Percentiles rank a stretch among this genome's conserved stretches.
These are phyloP conservation scores for Chroicocephalus ridibundus DNA, from an alignment of 2,113 vertebrate species.

Conservation along the genomic window DNA sequence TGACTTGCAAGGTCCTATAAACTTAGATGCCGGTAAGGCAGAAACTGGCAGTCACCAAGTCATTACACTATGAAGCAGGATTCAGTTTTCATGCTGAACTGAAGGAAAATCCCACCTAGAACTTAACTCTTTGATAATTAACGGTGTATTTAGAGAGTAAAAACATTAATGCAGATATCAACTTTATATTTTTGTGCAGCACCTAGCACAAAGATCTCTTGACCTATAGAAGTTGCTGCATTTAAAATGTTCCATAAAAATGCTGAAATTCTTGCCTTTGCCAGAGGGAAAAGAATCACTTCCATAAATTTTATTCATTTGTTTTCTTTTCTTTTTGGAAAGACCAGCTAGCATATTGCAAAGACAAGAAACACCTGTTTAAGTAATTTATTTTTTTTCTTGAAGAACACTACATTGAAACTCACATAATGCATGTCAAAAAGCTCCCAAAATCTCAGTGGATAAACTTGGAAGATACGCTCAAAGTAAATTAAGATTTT, in stretches of 20 bases:
- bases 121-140: neutral
- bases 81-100: neutral
- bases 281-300: neutral
- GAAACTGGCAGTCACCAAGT: neutral
- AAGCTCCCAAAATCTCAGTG: neutral
- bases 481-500: neutral
- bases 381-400: neutral
- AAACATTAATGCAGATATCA: neutral
- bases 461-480: neutral
- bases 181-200: neutral
- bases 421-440: neutral
- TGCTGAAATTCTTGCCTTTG: neutral
- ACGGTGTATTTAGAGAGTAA: neutral
- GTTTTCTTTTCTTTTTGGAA: neutral
- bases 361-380: neutral
- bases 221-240: neutral
- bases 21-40: neutral
- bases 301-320: neutral
- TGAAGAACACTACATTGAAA: neutral
- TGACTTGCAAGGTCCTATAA: neutral
- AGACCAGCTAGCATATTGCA: neutral
- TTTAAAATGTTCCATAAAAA: neutral
- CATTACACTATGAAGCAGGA: neutral
- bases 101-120: neutral
- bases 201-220: neutral